Base-by-base conservation (phyloP, 2,888 invertebrate genomes). In the Clunio marinus region DNA sequence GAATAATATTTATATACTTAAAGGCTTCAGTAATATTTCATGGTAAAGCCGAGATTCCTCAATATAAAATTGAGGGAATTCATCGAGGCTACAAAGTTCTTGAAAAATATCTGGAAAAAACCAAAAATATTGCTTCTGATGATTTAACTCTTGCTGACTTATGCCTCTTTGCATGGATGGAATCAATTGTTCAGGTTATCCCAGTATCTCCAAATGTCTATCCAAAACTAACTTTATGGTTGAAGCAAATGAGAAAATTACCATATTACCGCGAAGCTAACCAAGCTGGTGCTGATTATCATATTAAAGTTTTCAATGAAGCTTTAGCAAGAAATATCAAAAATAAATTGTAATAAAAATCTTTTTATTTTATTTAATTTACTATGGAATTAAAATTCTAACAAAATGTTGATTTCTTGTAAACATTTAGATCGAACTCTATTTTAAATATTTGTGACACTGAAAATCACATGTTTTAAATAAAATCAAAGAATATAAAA, bases 221-320 rank as follows among this genome's bases (percentile, higher is more conserved):
- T 35, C 60, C 68, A 1, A 51, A 46, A 20, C 45, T 60, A 0
- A 22, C n/a, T n/a, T 10, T 46, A 1, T 69, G 68, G 68, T 35
- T 60, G 28, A 22, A 25, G 3, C 20, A 25, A 22, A 69, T 69
- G 68, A 58, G 51, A 32, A 46, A 60, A 46, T 24, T 22, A 8
- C 51, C 65, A 27, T 65, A 65, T 17, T 65, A 65, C 51, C 15
- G 51, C 13, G 60, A 60, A 60, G 60, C 60, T 3, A 65, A 45
- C 25, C 2, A 25, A 22, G 25, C 1, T n/a, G 45, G 45, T 8
- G 45, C 45, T 27, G 25, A 45, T 7, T 27, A 25, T 10, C 27
- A 27, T 4, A 22, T 62, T 24, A 37, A 35, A 10, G 8, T 10
- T 32, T 32, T 32, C 32, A 32, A 32, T 32, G 32, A 32, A 32